Percentiles rank a stretch among this genome's conserved stretches.
These are phyloP conservation scores for Leptinotarsa defecta DNA, from an alignment of 1,140 invertebrate species.

Conservation along the genomic window DNA sequence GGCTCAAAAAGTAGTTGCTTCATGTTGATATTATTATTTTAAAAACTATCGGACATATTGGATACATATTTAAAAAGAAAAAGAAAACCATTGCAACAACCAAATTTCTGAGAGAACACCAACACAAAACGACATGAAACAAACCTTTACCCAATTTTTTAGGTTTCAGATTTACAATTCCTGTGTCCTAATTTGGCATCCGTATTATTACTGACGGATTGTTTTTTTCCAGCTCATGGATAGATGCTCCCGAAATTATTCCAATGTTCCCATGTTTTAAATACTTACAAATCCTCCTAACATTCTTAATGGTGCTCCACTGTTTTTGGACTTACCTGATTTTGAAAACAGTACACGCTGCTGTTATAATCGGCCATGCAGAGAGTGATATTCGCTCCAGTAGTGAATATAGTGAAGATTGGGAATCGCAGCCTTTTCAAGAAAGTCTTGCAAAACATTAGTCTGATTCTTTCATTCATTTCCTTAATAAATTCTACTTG, in stretches of 20 bases:
- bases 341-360: conserved; percentile 81
- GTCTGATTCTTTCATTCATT: not conserved
- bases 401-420: conserved; percentile 35
- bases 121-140: no score
- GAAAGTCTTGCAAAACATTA: not conserved
- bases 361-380: conserved; percentile 80
- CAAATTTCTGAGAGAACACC: no score
- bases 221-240: conserved; percentile 70
- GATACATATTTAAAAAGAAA: no score
- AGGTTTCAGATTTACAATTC: not conserved
- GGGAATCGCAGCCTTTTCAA: not conserved
- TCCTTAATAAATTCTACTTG: no score
- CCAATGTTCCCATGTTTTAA: conserved; percentile 95
- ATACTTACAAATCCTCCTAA: conserved; percentile 89
- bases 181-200: not conserved
- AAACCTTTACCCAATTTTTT: no score
- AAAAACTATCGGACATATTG: no score
- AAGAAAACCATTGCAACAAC: no score
- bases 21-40: no score
- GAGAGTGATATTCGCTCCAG: conserved; percentile 73
- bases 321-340: conserved; percentile 96
- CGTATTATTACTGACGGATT: not conserved
- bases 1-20: no score
- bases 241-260: conserved; percentile 81
- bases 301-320: conserved; percentile 83